Percentiles rank a stretch among this genome's conserved stretches.
Evolutionary conservation across 1,140 invertebrate genomes (phyloP).

Genomic region (Cherax destructor): DNA sequence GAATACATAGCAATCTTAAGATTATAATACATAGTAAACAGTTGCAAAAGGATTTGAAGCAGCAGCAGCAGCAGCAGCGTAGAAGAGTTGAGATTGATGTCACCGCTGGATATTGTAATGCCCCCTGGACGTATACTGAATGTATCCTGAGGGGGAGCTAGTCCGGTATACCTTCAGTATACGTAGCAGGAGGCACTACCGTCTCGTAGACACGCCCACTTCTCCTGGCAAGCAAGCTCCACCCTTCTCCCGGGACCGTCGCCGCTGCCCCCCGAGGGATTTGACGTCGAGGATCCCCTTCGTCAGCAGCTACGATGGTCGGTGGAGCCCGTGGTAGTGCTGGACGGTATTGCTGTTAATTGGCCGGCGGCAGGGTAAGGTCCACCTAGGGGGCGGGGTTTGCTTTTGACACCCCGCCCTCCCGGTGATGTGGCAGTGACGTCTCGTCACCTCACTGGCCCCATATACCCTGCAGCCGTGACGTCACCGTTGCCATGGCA

Average conservation of each 20-base stretch:
- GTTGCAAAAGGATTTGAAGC: not conserved
- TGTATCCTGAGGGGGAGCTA: conserved; percentile 97
- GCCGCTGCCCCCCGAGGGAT: not conserved
- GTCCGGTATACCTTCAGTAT: conserved; percentile 99
- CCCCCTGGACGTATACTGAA: conserved; percentile 98
- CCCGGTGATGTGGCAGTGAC: conserved; percentile 60
- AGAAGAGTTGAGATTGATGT: conserved; percentile 27
- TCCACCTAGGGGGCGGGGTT: conserved; percentile 56
- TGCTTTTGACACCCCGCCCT: conserved; percentile 43
- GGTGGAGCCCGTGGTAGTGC: not conserved
- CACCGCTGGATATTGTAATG: conserved; percentile 72
- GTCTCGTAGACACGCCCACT: conserved; percentile 45
- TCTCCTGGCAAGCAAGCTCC: conserved; percentile 20
- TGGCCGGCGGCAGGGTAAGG: conserved; percentile 55
- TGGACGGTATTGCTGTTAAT: conserved; percentile 45
- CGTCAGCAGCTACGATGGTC: conserved; percentile 27
- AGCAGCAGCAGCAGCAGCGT: not conserved
- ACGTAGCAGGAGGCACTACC: conserved; percentile 90
- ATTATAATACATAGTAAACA: not conserved
- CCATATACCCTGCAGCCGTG: conserved; percentile 55
- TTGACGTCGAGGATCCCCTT: not conserved
- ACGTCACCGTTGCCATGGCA: conserved; percentile 51
- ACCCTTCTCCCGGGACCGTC: not conserved
- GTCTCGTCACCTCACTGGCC: conserved; percentile 42
- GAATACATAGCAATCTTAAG: too few species aligned